These are phyloP conservation scores for Nibea albiflora DNA, from an alignment of 2,113 vertebrate species.

Conservation along the genomic window DNA sequence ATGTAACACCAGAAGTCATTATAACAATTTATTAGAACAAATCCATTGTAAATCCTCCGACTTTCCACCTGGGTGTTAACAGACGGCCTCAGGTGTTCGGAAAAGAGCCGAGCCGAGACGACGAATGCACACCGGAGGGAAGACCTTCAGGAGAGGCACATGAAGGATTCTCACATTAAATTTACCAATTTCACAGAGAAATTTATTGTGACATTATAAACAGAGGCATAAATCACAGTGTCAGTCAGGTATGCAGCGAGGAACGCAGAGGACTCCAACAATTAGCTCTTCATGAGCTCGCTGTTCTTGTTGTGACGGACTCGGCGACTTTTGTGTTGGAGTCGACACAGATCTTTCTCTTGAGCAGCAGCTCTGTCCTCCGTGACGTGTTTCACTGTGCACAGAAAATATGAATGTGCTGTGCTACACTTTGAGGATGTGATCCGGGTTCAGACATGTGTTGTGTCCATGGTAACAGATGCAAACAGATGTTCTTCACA, in stretches of 20 bases:
- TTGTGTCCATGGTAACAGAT: too few relatives aligned
- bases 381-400: too few relatives aligned
- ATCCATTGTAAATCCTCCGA: conserved; percentile 46
- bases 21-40: conserved; percentile 57
- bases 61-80: conserved; percentile 39
- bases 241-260: background rate
- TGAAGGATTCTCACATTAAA: conserved; percentile 17
- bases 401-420: too few relatives aligned
- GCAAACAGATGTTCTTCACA: too few relatives aligned
- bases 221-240: background rate
- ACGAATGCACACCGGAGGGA: conserved; percentile 22
- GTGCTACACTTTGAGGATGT: too few relatives aligned
- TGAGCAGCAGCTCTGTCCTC: too few relatives aligned
- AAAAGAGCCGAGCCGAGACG: background rate
- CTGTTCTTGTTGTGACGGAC: background rate
- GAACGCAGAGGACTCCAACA: background rate
- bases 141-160: background rate
- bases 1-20: conserved; percentile 61
- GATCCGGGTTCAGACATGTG: too few relatives aligned
- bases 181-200: background rate
- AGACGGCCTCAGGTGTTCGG: conserved; percentile 31
- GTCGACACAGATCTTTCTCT: background rate
- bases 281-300: background rate
- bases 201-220: conserved; percentile 26
- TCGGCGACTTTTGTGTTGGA: background rate